Base-by-base conservation (phyloP, 2,888 invertebrate genomes). In the Campoplex capitator region DNA sequence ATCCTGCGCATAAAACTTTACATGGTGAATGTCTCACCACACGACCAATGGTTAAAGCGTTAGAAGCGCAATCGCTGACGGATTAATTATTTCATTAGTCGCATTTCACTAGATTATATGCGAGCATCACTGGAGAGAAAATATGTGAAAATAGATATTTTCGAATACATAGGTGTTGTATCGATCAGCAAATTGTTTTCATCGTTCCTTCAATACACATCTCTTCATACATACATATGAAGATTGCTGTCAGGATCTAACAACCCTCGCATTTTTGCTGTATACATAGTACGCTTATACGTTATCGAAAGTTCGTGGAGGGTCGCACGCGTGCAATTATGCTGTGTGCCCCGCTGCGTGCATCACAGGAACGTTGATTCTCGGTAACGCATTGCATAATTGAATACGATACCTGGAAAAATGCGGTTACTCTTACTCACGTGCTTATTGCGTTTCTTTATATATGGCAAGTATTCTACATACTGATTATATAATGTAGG, bases 321-420 rank as follows among this genome's bases (percentile, higher is more conserved):
- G 87, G 85, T 82, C 38, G 74, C 62, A 38, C 42, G 70, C 78
- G 51, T 78, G 68, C 54, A 75, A 70, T 80, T 67, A 67, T 77
- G 67, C 75, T 32, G 48, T 23, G n/a, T 68, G 54, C 48, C 23
- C 38, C 23, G 18, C 81, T 74, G 82, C 81, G 42, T 73, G 82
- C 54, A 76, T 77, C 51, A 58, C 77, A 70, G 51, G 75, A 76
- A 38, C 68, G 71, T 45, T 75, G 87, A 87, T 87, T 87, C 87
- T 79, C n/a, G 75, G 81, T 82, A 87, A 70, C 71, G 71, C 79
- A 56, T 45, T 87, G 83, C 87, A 87, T 87, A 85, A 84, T 87
- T 87, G 82, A 87, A 80, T 85, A 71, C 75, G 38, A n/a, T 87
- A 87, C 79, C 76, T 84, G 79, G 87, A 84, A 87, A 85, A 87